phyloP scores from a whole-genome alignment of 2,113 vertebrate species.

The Micromys minutus region DNA sequence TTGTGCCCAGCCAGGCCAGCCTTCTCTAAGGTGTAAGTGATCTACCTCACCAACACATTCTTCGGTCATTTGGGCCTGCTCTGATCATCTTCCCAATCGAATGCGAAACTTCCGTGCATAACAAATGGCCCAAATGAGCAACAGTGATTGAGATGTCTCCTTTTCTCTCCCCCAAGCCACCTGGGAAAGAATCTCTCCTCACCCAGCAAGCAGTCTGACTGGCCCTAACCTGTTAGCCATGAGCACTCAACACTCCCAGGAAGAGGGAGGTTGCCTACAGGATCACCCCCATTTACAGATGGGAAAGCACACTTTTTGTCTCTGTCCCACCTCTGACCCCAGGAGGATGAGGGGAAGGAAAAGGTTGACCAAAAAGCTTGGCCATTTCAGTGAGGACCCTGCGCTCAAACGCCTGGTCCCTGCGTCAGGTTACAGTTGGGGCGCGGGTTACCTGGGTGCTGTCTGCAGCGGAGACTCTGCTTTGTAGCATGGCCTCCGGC shows the following conservation, averaged over 20 bases:
- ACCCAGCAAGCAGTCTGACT: background rate
- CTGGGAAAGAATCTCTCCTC: background rate
- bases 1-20: background rate
- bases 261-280: background rate
- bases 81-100: slow-evolving; percentile 22
- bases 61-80: background rate
- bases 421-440: background rate
- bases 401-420: background rate
- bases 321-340: background rate
- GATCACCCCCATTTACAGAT: background rate
- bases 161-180: background rate
- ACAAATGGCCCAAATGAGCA: background rate
- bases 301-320: background rate
- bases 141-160: background rate
- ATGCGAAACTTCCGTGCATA: background rate
- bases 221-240: background rate
- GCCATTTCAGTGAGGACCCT: background rate
- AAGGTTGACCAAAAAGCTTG: background rate
- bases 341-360: background rate
- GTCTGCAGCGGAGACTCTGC: slow-evolving; percentile 66
- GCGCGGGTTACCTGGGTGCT: slow-evolving; percentile 74
- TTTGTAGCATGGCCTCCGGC: slow-evolving; percentile 76
- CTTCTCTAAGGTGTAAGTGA: background rate
- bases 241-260: background rate
- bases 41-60: background rate